Percentiles rank a stretch among this genome's conserved stretches.
phyloP scores from a whole-genome alignment of 2,888 invertebrate genomes.

The Standfussiana lucernea region DNA sequence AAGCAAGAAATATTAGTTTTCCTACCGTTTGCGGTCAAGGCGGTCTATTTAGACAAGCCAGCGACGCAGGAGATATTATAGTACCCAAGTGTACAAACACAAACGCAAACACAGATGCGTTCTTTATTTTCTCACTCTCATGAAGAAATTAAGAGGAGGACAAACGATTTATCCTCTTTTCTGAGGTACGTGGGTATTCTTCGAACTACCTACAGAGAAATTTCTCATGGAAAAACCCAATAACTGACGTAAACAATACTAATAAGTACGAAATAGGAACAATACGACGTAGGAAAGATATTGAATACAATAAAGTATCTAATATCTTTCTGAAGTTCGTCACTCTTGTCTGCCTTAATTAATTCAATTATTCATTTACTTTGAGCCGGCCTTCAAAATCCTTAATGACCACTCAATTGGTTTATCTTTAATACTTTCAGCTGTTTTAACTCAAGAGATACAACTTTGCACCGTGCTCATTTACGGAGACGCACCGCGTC shows the following conservation, averaged over 20 bases:
- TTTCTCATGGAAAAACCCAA: neutral
- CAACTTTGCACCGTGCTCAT: too few relatives aligned
- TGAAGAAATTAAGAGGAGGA: neutral
- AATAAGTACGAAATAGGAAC: neutral
- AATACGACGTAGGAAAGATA: neutral
- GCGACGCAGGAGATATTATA: neutral
- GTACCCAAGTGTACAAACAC: neutral
- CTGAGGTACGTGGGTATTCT: neutral
- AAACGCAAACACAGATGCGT: neutral
- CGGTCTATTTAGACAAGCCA: neutral
- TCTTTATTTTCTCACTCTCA: neutral
- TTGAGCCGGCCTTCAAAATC: slow-evolving; percentile 2
- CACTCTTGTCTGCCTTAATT: slow-evolving; percentile 4
- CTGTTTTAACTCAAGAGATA: slow-evolving; percentile 5
- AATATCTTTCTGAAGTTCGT: neutral
- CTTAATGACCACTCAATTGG: slow-evolving; percentile 19
- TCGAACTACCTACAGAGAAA: neutral
- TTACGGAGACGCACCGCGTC: too few relatives aligned
- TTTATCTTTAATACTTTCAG: slow-evolving; percentile 7
- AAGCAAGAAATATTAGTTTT: neutral
- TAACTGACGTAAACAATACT: neutral
- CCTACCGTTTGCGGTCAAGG: neutral
- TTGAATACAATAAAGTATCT: slow-evolving; percentile 14
- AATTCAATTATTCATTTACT: slow-evolving; percentile 40
- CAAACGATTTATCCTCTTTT: neutral